phyloP scores from a whole-genome alignment of 2,797 vertebrate genomes.

The Liparis tanakae region DNA sequence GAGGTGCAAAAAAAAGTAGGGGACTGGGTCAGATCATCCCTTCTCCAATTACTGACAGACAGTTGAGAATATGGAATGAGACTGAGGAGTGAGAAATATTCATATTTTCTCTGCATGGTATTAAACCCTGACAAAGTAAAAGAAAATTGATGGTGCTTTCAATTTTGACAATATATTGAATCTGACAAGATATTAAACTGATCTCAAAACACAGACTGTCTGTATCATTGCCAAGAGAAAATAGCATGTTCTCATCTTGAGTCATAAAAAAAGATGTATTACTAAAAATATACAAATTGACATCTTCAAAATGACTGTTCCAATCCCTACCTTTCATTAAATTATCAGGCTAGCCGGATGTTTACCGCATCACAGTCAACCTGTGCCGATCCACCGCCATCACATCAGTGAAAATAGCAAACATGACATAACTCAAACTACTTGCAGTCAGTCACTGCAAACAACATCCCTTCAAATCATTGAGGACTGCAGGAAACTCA shows the following conservation, averaged over 20 bases:
- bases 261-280: constrained; percentile 68
- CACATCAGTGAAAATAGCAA: constrained; percentile 45
- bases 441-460: constrained; percentile 55
- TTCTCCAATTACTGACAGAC: constrained; percentile 77
- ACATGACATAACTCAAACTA: constrained; percentile 57
- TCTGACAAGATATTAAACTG: constrained; percentile 76
- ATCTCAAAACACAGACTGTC: constrained; percentile 76
- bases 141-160: constrained; percentile 70
- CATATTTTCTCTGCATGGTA: constrained; percentile 71
- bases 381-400: constrained; percentile 40
- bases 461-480: constrained; percentile 65
- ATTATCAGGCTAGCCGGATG: constrained; percentile 54
- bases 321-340: constrained; percentile 64
- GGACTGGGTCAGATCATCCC: constrained; percentile 76
- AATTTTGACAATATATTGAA: constrained; percentile 72
- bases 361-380: constrained; percentile 49
- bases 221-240: constrained; percentile 62
- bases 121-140: constrained; percentile 75
- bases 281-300: constrained; percentile 73
- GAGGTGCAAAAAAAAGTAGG: constrained; percentile 73
- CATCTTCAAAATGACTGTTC: constrained; percentile 67
- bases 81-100: constrained; percentile 77
- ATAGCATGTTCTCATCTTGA: constrained; percentile 69
- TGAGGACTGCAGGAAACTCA: constrained; percentile 51
- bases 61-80: constrained; percentile 70